A percentile compares a stretch with the other conserved stretches of the same genome.
These are phyloP conservation scores for Drosophila malerkotliana DNA, from an alignment of 1,140 invertebrate species.

Conservation along the genomic window DNA sequence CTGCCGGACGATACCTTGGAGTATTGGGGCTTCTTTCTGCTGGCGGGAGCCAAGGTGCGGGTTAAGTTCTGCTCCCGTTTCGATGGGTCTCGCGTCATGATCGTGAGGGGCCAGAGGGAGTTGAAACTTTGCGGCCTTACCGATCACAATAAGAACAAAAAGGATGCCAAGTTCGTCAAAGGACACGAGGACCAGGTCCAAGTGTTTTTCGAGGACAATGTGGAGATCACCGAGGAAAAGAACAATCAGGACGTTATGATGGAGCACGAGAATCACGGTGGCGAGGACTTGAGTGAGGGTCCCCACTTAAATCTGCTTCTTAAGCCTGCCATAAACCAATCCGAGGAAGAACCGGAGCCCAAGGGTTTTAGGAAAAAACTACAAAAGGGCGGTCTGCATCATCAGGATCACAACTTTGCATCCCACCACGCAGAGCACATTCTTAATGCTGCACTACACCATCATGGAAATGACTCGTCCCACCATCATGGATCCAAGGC, in stretches of 20 bases:
- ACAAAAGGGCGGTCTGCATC: slow-evolving; percentile 61
- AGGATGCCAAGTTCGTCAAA: slow-evolving; percentile 85
- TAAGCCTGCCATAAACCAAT: background rate
- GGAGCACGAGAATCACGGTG: slow-evolving; percentile 80
- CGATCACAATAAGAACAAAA: slow-evolving; percentile 88
- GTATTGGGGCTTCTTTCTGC: slow-evolving; percentile 94
- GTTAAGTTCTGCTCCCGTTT: slow-evolving; percentile 92
- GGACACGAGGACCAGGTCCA: slow-evolving; percentile 87
- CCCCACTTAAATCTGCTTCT: background rate
- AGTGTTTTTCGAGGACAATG: slow-evolving; percentile 88
- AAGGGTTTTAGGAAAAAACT: slow-evolving; percentile 61
- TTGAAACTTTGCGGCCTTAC: slow-evolving; percentile 90
- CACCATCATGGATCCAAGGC: slow-evolving; percentile 3
- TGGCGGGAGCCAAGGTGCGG: slow-evolving; percentile 89
- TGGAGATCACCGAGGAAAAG: slow-evolving; percentile 75
- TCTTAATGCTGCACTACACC: slow-evolving; percentile 1
- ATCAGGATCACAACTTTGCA: background rate
- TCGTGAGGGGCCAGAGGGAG: slow-evolving; percentile 90
- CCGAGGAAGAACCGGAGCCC: slow-evolving; percentile 2
- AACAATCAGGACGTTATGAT: slow-evolving; percentile 36
- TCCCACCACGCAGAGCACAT: slow-evolving; percentile 18
- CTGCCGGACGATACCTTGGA: slow-evolving; percentile 93
- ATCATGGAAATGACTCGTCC: background rate
- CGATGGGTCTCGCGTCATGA: slow-evolving; percentile 90
- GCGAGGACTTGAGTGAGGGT: slow-evolving; percentile 78